Percentiles rank a stretch among this genome's conserved stretches.
Conservation (phyloP, 64 coral and sea anemone species). For the Trachythela sp. region DNA sequence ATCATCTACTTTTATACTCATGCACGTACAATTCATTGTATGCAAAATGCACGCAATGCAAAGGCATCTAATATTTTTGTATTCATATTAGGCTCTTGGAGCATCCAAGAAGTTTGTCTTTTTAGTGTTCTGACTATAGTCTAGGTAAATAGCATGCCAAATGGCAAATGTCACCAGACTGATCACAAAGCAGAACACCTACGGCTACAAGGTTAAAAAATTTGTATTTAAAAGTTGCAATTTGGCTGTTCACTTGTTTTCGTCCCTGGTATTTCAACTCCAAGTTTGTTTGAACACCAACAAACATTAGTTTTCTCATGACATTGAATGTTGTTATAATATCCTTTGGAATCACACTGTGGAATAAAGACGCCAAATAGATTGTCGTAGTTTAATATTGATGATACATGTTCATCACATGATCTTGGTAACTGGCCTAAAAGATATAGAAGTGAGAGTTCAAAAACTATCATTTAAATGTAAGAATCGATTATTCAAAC, state of each 20-base stretch:
- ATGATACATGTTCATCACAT: background rate
- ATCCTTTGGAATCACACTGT: background rate
- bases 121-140: too few relatives aligned
- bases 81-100: too few relatives aligned
- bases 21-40: too few relatives aligned
- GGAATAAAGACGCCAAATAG: slow-evolving; percentile 15
- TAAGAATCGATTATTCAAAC: too few relatives aligned
- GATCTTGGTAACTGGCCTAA: slow-evolving; percentile 16
- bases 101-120: too few relatives aligned
- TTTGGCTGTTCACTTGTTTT: background rate
- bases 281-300: slow-evolving; percentile 2
- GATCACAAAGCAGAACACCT: background rate
- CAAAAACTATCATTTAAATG: too few relatives aligned
- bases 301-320: background rate
- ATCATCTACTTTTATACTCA: too few relatives aligned
- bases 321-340: background rate
- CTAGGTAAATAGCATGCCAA: too few relatives aligned
- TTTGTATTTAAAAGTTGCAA: background rate
- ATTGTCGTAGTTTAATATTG: background rate
- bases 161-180: too few relatives aligned
- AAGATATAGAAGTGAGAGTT: background rate
- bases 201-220: background rate
- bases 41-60: too few relatives aligned
- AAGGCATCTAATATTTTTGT: too few relatives aligned
- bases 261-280: slow-evolving; percentile 6